Conservation (phyloP, 2,113 vertebrate genomes). For the Climacteris rufus region DNA sequence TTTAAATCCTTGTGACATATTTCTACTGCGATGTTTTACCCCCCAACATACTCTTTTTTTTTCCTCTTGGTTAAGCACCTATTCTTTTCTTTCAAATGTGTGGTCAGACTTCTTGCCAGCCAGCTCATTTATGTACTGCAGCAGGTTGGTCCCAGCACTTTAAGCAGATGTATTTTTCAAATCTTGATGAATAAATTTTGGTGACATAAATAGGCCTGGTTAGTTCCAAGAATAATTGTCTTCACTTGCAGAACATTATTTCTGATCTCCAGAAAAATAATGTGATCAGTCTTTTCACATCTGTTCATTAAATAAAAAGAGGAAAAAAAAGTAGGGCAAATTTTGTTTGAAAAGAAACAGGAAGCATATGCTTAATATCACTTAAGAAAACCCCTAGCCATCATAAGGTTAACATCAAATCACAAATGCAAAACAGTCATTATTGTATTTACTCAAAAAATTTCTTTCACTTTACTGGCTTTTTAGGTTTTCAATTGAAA, state of each 20-base stretch:
- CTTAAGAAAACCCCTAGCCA: background rate
- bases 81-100: background rate
- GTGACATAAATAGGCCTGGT: slow-evolving; percentile 27
- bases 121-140: background rate
- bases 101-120: background rate
- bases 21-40: background rate
- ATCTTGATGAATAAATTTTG: slow-evolving; percentile 34
- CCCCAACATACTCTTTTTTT: background rate
- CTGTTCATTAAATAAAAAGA: slow-evolving; percentile 47
- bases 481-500: slow-evolving; percentile 20
- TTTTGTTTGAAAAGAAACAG: slow-evolving; percentile 62
- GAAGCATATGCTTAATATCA: slow-evolving; percentile 61
- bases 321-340: background rate
- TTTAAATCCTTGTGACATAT: background rate
- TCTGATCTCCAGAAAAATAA: slow-evolving; percentile 49
- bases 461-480: background rate
- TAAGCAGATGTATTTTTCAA: slow-evolving; percentile 3
- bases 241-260: slow-evolving; percentile 30
- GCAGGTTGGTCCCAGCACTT: rapidly evolving
- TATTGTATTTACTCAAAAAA: slow-evolving; percentile 40
- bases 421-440: slow-evolving; percentile 56
- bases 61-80: background rate
- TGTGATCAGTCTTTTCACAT: slow-evolving; percentile 43
- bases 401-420: slow-evolving; percentile 61
- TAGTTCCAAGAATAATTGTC: slow-evolving; percentile 45